phyloP scores from a whole-genome alignment of 2,797 vertebrate species.

The Prunella strophiata region DNA sequence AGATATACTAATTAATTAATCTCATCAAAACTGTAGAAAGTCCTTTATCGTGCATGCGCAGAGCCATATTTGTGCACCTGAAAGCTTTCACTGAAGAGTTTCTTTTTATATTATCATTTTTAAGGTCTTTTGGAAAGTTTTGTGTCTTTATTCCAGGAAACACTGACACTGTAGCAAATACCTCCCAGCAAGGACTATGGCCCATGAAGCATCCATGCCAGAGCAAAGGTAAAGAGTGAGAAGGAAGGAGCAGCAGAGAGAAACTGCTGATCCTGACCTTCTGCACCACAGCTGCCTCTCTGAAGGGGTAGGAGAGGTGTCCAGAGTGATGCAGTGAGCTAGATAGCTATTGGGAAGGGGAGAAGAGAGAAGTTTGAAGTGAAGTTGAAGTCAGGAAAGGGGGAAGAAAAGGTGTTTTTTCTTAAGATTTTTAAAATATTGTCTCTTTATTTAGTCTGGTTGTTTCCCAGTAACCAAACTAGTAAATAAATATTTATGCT shows the following conservation, averaged over 20 bases:
- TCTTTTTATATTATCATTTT: background rate
- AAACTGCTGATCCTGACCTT: background rate
- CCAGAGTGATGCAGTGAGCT: background rate
- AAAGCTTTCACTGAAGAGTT: background rate
- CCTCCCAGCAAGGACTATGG: background rate
- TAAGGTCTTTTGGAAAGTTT: too few species aligned
- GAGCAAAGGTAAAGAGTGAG: background rate
- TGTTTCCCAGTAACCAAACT: background rate
- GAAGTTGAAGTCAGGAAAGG: background rate
- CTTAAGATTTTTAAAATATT: background rate
- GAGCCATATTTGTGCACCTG: background rate
- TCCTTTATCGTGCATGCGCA: rapidly evolving
- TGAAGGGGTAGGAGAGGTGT: background rate
- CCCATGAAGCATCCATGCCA: background rate
- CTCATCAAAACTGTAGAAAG: background rate
- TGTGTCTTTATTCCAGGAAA: background rate
- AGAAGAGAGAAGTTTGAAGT: background rate
- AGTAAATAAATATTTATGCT: background rate
- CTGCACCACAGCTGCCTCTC: background rate
- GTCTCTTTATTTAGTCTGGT: background rate
- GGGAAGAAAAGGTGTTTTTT: background rate
- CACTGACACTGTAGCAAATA: background rate
- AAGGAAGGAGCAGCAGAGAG: background rate
- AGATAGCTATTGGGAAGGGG: background rate
- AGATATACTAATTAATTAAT: background rate